Conservation (phyloP, 1,140 invertebrate species). For the Chironomus striatipennis region DNA sequence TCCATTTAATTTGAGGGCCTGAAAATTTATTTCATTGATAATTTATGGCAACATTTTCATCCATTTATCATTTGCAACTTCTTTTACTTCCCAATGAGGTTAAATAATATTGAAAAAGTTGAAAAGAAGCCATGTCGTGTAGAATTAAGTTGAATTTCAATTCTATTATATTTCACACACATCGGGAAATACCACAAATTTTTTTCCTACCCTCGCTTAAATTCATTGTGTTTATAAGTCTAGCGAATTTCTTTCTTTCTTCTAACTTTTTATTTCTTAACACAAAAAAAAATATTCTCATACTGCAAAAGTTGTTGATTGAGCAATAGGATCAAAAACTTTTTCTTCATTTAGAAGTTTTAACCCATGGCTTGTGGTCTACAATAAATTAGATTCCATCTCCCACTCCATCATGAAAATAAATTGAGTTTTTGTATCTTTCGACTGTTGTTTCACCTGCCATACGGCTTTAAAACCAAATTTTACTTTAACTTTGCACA, state of each 20-base stretch:
- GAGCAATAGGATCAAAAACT: background rate
- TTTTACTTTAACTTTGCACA: too few relatives aligned
- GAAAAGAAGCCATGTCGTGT: background rate
- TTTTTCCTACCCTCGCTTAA: background rate
- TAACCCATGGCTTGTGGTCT: background rate
- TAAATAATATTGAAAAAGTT: background rate
- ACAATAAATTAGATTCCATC: constrained; percentile 1
- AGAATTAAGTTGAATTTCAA: background rate
- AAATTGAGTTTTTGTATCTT: constrained; percentile 14
- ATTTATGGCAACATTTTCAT: too few relatives aligned
- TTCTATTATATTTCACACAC: background rate
- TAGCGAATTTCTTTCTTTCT: background rate
- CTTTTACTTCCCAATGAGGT: background rate
- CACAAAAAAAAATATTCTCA: background rate
- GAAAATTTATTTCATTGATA: too few relatives aligned
- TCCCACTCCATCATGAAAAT: background rate
- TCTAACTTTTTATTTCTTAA: background rate
- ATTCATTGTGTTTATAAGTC: background rate
- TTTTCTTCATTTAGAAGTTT: background rate
- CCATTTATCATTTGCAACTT: too few relatives aligned
- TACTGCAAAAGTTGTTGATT: background rate
- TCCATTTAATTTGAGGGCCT: too few relatives aligned
- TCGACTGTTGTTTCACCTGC: background rate
- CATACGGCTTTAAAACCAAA: background rate
- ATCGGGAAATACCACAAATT: background rate